phyloP scores from a whole-genome alignment of 2,888 invertebrate species.

The Luperina nickerlii region DNA sequence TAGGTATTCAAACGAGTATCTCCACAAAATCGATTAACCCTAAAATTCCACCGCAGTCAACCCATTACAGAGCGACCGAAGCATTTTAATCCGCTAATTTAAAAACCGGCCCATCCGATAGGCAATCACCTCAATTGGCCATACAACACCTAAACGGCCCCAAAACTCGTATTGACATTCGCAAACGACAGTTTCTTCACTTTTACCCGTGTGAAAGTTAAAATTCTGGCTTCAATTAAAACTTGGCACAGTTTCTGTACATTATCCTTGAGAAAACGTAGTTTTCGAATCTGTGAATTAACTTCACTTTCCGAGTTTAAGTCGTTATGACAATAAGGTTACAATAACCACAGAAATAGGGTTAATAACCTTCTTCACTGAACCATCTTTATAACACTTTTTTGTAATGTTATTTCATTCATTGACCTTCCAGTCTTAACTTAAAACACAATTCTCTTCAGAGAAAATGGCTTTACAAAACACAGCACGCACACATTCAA shows the following conservation, averaged over 20 bases:
- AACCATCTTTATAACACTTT: constrained; percentile 18
- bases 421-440: constrained; percentile 46
- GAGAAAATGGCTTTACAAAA: constrained; percentile 49
- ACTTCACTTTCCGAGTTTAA: constrained; percentile 26
- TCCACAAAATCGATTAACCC: constrained; percentile 16
- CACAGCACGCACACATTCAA: constrained; percentile 44
- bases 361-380: constrained; percentile 41
- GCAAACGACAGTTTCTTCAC: constrained; percentile 68
- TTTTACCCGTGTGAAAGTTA: constrained; percentile 69
- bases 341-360: constrained; percentile 47
- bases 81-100: constrained; percentile 43
- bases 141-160: constrained; percentile 50
- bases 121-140: constrained; percentile 43
- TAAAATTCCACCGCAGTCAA: constrained; percentile 5
- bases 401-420: constrained; percentile 23
- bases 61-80: constrained; percentile 3
- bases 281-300: constrained; percentile 53
- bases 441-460: constrained; percentile 55
- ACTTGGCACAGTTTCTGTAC: constrained; percentile 64
- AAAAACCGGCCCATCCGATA: constrained; percentile 36
- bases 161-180: constrained; percentile 61
- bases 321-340: constrained; percentile 29
- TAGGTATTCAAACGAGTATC: neutral
- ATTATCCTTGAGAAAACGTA: constrained; percentile 67
- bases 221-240: constrained; percentile 65